phyloP scores from a whole-genome alignment of 1,140 invertebrate genomes.

The Cydia fagiglandana region DNA sequence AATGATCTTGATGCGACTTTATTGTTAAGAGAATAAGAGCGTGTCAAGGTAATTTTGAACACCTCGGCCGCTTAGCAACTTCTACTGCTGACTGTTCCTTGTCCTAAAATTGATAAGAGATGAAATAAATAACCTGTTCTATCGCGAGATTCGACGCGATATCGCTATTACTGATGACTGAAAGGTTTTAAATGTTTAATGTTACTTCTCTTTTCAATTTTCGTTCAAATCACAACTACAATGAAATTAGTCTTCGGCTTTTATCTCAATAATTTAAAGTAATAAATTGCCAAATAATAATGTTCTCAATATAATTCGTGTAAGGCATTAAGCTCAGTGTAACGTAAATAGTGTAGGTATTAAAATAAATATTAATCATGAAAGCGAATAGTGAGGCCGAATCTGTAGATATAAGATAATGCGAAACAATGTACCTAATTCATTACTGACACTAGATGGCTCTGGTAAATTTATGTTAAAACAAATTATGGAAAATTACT shows the following conservation, averaged over 20 bases:
- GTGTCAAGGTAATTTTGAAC: too few species aligned
- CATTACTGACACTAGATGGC: background rate
- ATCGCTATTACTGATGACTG: background rate
- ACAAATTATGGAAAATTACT: background rate
- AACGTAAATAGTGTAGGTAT: constrained; percentile 28
- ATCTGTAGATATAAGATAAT: constrained; percentile 39
- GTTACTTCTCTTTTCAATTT: background rate
- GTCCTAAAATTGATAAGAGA: background rate
- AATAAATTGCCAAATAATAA: constrained; percentile 34
- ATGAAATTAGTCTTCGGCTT: background rate
- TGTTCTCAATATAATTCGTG: constrained; percentile 20
- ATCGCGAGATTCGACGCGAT: too few species aligned
- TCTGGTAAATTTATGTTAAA: background rate
- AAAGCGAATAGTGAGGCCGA: constrained; percentile 73
- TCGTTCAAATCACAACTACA: background rate
- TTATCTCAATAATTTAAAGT: background rate
- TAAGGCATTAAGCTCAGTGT: constrained; percentile 33
- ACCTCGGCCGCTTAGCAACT: too few species aligned
- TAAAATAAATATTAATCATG: constrained; percentile 50
- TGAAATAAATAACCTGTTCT: too few species aligned
- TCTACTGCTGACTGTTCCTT: too few species aligned
- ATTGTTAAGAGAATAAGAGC: too few species aligned
- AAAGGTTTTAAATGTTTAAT: background rate
- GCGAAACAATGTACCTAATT: constrained; percentile 23
- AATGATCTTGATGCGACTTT: too few species aligned